Percentiles rank a stretch among this genome's conserved stretches.
Evolutionary conservation across 53 echinoderm and acorn worm genomes (phyloP).

Genomic region (Pentamera pediparva): DNA sequence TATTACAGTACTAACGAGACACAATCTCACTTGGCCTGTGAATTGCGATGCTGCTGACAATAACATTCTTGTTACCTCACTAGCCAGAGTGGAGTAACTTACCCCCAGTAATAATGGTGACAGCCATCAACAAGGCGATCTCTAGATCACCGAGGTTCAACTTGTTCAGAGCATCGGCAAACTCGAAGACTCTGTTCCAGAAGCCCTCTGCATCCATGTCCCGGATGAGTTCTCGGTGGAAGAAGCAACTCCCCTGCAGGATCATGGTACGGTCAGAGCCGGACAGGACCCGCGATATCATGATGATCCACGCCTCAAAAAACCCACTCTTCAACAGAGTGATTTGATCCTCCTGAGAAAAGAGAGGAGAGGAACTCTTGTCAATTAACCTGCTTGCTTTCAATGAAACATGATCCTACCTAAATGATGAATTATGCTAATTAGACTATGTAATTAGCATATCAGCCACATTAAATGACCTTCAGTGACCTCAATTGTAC

Average conservation of each 20-base stretch:
- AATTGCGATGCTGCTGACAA: no score
- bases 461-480: no score
- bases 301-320: conserved; percentile 94
- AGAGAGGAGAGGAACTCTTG: not conserved
- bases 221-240: conserved; percentile 43
- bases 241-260: conserved; percentile 51
- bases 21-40: no score
- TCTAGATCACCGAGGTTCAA: conserved; percentile 84
- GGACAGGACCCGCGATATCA: conserved; percentile 59
- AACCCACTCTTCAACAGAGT: conserved; percentile 79
- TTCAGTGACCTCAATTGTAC: no score
- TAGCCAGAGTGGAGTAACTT: conserved; percentile 11
- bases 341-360: conserved; percentile 84
- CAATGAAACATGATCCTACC: no score
- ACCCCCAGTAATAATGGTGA: conserved; percentile 87
- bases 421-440: no score
- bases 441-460: no score
- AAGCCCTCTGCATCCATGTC: conserved; percentile 63
- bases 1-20: no score
- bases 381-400: no score
- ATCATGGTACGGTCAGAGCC: conserved; percentile 50
- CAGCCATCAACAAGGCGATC: conserved; percentile 70
- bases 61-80: no score
- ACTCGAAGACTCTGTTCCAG: conserved; percentile 83
- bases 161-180: conserved; percentile 53